Percentiles rank a stretch among this genome's conserved stretches.
Conservation (phyloP, 2,113 vertebrate species). For the Mus musculus region DNA sequence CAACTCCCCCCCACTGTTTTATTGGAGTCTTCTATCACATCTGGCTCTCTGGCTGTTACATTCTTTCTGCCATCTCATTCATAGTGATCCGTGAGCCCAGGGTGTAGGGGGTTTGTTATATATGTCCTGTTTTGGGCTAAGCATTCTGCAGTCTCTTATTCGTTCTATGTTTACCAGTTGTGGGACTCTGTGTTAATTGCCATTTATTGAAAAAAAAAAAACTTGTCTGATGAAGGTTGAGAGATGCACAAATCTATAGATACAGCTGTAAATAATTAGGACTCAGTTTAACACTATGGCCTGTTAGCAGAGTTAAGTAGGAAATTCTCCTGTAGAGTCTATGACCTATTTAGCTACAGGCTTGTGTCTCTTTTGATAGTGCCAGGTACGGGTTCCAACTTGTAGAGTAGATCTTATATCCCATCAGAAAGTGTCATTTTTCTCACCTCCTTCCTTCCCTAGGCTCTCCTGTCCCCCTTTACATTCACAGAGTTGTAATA, state of each 20-base stretch:
- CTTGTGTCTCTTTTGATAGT: not conserved
- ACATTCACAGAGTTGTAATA: not conserved
- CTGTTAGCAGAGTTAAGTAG: not conserved
- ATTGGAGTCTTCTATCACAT: not conserved
- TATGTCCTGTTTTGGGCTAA: not conserved
- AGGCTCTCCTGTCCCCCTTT: accelerated
- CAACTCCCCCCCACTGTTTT: not conserved
- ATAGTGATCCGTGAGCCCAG: not conserved
- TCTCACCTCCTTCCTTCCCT: not conserved
- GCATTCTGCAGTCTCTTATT: not conserved
- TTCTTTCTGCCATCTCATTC: not conserved
- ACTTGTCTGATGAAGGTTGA: not conserved
- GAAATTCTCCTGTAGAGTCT: not conserved
- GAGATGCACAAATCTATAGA: not conserved
- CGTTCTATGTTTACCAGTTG: not conserved
- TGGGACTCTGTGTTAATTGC: not conserved
- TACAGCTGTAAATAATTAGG: not conserved
- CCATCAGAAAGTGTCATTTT: not conserved
- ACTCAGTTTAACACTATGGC: not conserved
- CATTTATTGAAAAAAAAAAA: not conserved
- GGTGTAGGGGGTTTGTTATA: not conserved
- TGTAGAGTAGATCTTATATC: not conserved
- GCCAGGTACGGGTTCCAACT: not conserved
- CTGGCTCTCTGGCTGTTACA: not conserved
- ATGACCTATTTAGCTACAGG: not conserved